These are phyloP conservation scores for Coremacera marginata DNA, from an alignment of 2,888 invertebrate species.

Conservation along the genomic window DNA sequence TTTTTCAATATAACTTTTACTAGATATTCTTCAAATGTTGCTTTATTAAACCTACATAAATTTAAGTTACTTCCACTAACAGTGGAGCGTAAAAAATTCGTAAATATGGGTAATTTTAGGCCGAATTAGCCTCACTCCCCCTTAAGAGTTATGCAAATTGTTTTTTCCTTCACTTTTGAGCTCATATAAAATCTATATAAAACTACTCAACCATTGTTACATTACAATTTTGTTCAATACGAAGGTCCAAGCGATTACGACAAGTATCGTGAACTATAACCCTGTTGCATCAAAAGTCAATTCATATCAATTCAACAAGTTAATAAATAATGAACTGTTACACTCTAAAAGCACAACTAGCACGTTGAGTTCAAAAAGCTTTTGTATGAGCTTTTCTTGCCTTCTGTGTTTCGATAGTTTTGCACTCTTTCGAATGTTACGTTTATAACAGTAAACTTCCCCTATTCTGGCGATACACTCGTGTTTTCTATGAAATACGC, in stretches of 20 bases:
- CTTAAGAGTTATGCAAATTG: too few relatives aligned
- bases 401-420: neutral
- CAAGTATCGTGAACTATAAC: conserved; percentile 20
- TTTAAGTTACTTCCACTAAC: too few relatives aligned
- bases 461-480: neutral
- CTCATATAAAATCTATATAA: too few relatives aligned
- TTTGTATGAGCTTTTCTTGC: neutral
- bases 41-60: too few relatives aligned
- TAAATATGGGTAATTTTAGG: too few relatives aligned
- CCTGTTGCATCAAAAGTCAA: conserved; percentile 7
- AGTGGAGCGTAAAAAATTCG: too few relatives aligned
- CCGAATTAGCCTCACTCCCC: too few relatives aligned
- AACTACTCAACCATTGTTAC: too few relatives aligned
- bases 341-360: neutral
- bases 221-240: neutral
- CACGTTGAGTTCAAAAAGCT: neutral
- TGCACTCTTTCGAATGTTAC: neutral
- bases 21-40: too few relatives aligned
- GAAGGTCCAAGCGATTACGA: neutral
- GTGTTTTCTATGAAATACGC: neutral
- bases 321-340: conserved; percentile 47
- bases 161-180: too few relatives aligned
- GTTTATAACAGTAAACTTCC: conserved; percentile 29
- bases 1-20: too few relatives aligned
- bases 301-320: conserved; percentile 43